Base-by-base conservation (phyloP, 35 echinoderm and acorn worm genomes). In the Nesometra sesokonis region DNA sequence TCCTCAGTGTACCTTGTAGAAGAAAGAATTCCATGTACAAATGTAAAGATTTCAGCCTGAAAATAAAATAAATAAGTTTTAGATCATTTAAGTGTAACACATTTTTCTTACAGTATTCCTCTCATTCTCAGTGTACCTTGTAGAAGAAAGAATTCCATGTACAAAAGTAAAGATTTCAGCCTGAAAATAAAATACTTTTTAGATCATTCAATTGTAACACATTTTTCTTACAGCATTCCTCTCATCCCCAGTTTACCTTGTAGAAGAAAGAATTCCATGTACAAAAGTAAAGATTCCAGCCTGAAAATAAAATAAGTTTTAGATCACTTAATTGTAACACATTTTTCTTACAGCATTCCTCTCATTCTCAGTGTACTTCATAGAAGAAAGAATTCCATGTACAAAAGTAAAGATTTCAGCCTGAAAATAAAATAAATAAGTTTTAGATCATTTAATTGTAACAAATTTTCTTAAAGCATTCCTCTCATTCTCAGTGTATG, bases 401-500 rank as follows among this genome's bases (percentile, higher is more conserved):
- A 99, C 92, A 82, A 92, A 99, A 0, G 85, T 78, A 82, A 99
- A 99, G 17, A 89, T 83, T 30, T 90, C 77, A 0, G 77, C 83
- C 93, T 97, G 37, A 77, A 94, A 91, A 11, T 27, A 36, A 47
- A 77, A 19, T 78, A 80, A 52, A 78, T 17, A 33, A 43, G 4
- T 43, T 43, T 7, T 43, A n/a, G n/a, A n/a, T n/a, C n/a, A n/a
- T n/a, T n/a, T n/a, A n/a, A n/a, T n/a, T n/a, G n/a, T n/a, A n/a
- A n/a, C n/a, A n/a, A n/a, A n/a, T 31, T 46, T 91, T 77, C 94
- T 92, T 33, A 98, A 89, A 0, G 95, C 89, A 19, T 94, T 92
- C 35, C 94, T 93, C 87, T 98, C 95, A 80, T 86, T n/a, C 30
- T 98, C 92, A 27, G 89, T 86, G 57, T 94, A 98, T 32, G 92